Conservation (phyloP, 1,140 invertebrate species). For the Zaprionus kolodkinae region DNA sequence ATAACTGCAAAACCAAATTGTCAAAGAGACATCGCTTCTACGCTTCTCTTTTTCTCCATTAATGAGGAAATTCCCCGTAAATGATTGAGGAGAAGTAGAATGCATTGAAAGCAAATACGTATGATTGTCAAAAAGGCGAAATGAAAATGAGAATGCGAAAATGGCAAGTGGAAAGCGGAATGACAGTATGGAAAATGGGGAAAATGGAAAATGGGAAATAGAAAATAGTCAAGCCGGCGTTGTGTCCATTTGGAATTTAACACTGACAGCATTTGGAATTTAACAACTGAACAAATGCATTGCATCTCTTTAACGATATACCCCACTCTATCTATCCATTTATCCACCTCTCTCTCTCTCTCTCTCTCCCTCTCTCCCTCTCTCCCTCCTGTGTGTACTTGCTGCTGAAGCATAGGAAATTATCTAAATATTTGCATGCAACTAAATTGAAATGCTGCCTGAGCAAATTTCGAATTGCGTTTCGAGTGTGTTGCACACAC, state of each 20-base stretch:
- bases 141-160: slow-evolving; percentile 9
- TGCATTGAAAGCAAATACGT: slow-evolving; percentile 52
- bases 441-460: slow-evolving; percentile 72
- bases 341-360: not conserved
- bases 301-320: not conserved
- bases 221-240: not conserved
- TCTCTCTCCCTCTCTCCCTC: not conserved
- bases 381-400: slow-evolving; percentile 24
- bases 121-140: slow-evolving; percentile 32
- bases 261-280: slow-evolving; percentile 12
- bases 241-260: slow-evolving; percentile 6
- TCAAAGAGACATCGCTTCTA: no score
- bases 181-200: slow-evolving; percentile 52
- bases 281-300: slow-evolving; percentile 4
- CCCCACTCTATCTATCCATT: not conserved
- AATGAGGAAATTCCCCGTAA: not conserved
- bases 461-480: slow-evolving; percentile 28
- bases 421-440: slow-evolving; percentile 78
- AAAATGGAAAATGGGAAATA: not conserved
- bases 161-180: slow-evolving; percentile 22
- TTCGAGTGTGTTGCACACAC: slow-evolving; percentile 18
- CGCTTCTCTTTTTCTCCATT: no score
- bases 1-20: no score
- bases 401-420: slow-evolving; percentile 65
- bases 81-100: not conserved